Conservation (phyloP, 53 echinoderm and acorn worm species). For the Zoroaster sp. region DNA sequence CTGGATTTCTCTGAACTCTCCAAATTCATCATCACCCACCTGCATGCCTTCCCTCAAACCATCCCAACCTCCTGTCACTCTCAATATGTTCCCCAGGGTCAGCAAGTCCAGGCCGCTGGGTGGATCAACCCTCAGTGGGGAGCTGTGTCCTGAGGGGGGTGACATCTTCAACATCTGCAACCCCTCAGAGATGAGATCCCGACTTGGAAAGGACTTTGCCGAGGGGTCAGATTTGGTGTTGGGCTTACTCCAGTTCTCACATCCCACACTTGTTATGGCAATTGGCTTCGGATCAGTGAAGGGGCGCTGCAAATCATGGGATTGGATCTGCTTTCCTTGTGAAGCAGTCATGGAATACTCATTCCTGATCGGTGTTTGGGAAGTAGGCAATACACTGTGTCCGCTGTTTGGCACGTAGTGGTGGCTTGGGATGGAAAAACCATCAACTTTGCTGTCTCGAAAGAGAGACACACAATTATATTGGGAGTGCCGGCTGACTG, state of each 20-base stretch:
- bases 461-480: background rate
- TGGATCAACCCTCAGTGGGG: background rate
- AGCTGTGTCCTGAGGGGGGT: constrained; percentile 14
- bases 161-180: constrained; percentile 27
- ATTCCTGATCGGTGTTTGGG: background rate
- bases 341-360: background rate
- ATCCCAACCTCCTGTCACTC: background rate
- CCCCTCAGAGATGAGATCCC: constrained; percentile 7
- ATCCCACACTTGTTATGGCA: background rate
- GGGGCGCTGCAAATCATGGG: background rate
- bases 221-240: background rate
- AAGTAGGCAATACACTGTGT: background rate
- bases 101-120: background rate
- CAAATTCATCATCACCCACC: background rate
- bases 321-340: background rate
- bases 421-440: background rate
- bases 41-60: background rate
- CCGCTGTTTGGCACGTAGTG: background rate
- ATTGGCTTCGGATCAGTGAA: background rate
- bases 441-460: background rate
- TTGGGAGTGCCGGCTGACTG: background rate
- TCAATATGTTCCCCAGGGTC: background rate
- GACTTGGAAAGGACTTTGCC: background rate
- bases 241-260: background rate
- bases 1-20: constrained; percentile 3